Evolutionary conservation across 2,888 invertebrate genomes (phyloP).

Genomic region (Drosophila pseudotakahashii): DNA sequence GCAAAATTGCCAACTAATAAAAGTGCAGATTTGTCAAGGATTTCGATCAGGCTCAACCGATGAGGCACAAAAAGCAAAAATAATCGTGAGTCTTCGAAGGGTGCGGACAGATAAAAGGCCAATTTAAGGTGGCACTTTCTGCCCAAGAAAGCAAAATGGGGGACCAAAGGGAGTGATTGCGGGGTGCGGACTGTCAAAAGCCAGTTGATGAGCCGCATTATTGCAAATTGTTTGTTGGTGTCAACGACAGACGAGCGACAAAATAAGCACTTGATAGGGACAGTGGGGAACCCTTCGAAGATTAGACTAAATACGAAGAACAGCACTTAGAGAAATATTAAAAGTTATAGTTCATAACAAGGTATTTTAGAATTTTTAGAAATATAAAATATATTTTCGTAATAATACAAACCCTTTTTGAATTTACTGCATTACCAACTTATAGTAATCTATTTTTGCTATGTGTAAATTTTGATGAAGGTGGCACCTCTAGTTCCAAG

Average conservation of each 20-base stretch:
- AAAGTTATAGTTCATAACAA: neutral
- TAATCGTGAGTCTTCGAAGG: constrained; percentile 20
- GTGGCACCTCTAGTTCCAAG: constrained; percentile 15
- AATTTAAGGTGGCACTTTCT: constrained; percentile 59
- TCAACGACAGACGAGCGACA: constrained; percentile 43
- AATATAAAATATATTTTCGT: neutral
- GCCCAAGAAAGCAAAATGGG: constrained; percentile 2
- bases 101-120: constrained; percentile 55
- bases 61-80: constrained; percentile 42
- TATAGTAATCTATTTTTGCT: neutral
- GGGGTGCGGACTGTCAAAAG: constrained; percentile 45
- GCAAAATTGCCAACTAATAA: constrained; percentile 71
- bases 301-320: constrained; percentile 10
- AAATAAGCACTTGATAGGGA: constrained; percentile 58
- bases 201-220: constrained; percentile 70
- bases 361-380: neutral
- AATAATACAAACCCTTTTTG: no score
- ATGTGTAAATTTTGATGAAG: constrained; percentile 14
- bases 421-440: no score
- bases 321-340: neutral
- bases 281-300: neutral
- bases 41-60: constrained; percentile 24
- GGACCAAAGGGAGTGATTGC: neutral
- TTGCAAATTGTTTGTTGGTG: constrained; percentile 75
- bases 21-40: constrained; percentile 74